A percentile compares a stretch with the other conserved stretches of the same genome.
phyloP scores from a whole-genome alignment of 2,888 invertebrate species.

The Brachyptera putata region DNA sequence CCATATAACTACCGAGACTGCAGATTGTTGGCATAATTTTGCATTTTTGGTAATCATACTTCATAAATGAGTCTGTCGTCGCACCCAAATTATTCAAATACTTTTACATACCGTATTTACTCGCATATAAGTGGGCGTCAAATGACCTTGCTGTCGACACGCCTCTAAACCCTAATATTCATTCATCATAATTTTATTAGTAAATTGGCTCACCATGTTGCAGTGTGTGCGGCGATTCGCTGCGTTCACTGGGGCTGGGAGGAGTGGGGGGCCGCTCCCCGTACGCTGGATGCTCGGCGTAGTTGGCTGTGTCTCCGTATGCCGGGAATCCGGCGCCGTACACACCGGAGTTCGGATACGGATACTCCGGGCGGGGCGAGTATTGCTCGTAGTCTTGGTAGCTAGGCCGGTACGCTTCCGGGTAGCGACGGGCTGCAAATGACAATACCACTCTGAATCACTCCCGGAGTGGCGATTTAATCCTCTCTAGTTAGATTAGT shows the following conservation, averaged over 20 bases:
- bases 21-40: no score
- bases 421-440: slow-evolving; percentile 37
- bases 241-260: slow-evolving; percentile 53
- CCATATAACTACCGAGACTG: no score
- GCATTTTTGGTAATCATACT: no score
- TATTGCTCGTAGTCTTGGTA: slow-evolving; percentile 58
- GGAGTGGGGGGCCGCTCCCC: slow-evolving; percentile 44
- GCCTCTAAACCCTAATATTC: no score
- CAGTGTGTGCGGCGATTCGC: slow-evolving; percentile 44
- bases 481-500: no score
- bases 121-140: no score
- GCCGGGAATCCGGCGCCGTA: slow-evolving; percentile 38
- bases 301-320: slow-evolving; percentile 35
- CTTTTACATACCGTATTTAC: no score
- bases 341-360: slow-evolving; percentile 45
- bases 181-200: background rate
- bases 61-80: no score
- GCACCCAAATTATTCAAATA: no score
- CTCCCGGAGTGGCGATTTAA: no score
- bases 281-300: slow-evolving; percentile 37
- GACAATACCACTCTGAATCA: no score
- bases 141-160: no score
- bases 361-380: slow-evolving; percentile 48
- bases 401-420: slow-evolving; percentile 47
- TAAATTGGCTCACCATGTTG: slow-evolving; percentile 41